Evolutionary conservation across 2,113 vertebrate species (phyloP), one percentile per base, ranked within the genome.

Genomic region (Lepidiolamprologus cunningtoni): DNA sequence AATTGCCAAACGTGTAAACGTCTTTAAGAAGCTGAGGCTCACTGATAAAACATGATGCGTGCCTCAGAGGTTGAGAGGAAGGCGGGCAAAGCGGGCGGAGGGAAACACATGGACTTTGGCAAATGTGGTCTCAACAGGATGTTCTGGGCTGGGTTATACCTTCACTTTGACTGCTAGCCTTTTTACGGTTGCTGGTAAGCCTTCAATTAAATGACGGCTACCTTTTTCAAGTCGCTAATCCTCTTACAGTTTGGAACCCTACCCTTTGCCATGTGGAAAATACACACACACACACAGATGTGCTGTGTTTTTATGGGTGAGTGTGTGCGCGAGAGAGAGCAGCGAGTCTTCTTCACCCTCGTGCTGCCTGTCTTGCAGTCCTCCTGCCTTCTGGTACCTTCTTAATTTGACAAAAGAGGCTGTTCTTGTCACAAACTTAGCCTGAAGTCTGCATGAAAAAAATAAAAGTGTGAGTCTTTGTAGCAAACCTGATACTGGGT

Each of bases 1-100:
- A 95, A 93, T 94, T 94, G 89, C 91, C 89, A 90, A 96, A 96
- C 80, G 90, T 95, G 95, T 96, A 96, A 96, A 96, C 80, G 94
- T 96, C 97, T 97, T 97, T 96, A 97, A 98, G 97, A 97, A 92
- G 97, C 97, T 97, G 96, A 95, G 95, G 97, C 91, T 92, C 86
- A 80, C 93, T 85, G 96, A 97, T 97, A 96, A 97, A 96, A 91
- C 82, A 89, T 93, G 93, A 96, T 91, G 94, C 88, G 86, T 91
- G 90, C 90, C 91, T 95, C 87, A 89, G 92, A 95, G 93, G 93
- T 91, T 92, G 93, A 95, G 94, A 92, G 87, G 92, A 90, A 95
- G 87, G 92, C 87, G 89, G 89, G 94, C 71, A 84, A 93, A 88
- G 90, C 88, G 71, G 91, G 84, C 79, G 21, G 19, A 82, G 86